phyloP scores from a whole-genome alignment of 2,113 vertebrate genomes.

The Dermatemys mawii region DNA sequence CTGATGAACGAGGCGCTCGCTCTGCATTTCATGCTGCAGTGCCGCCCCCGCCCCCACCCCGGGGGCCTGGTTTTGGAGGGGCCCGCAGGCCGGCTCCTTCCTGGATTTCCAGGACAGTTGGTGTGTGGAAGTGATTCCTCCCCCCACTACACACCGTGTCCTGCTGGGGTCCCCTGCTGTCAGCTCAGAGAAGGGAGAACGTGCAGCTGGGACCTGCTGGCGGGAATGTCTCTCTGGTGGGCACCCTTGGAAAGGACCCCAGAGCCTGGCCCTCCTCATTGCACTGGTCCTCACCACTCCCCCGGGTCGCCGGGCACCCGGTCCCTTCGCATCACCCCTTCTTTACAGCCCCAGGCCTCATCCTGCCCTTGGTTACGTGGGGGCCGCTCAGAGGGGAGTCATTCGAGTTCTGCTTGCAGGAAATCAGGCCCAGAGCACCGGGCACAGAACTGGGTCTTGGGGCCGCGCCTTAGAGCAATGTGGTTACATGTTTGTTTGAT shows the following conservation, averaged over 20 bases:
- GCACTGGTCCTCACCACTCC: not conserved
- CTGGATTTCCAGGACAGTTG: too few relatives aligned
- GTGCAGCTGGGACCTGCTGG: too few relatives aligned
- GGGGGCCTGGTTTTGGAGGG: not conserved
- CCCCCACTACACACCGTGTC: not conserved
- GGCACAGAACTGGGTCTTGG: not conserved
- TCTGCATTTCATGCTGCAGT: not conserved
- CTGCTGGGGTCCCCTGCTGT: not conserved
- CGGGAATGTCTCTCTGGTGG: too few relatives aligned
- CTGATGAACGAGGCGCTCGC: not conserved
- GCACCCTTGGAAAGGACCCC: too few relatives aligned
- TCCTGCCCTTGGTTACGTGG: too few relatives aligned
- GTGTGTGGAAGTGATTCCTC: not conserved
- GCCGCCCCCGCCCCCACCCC: not conserved
- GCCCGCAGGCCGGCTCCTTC: too few relatives aligned
- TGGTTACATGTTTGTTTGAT: not conserved
- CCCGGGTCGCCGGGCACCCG: not conserved
- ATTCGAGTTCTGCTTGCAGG: not conserved
- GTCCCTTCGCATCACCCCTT: not conserved
- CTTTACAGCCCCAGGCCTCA: not conserved
- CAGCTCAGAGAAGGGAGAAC: too few relatives aligned
- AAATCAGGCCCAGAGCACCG: not conserved
- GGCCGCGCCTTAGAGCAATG: not conserved
- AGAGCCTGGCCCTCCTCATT: not conserved
- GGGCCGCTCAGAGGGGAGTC: not conserved